Evolutionary conservation across 2,888 invertebrate genomes (phyloP), one percentile per base, ranked within the genome.

Genomic region (Omphaloscelis lunosa): DNA sequence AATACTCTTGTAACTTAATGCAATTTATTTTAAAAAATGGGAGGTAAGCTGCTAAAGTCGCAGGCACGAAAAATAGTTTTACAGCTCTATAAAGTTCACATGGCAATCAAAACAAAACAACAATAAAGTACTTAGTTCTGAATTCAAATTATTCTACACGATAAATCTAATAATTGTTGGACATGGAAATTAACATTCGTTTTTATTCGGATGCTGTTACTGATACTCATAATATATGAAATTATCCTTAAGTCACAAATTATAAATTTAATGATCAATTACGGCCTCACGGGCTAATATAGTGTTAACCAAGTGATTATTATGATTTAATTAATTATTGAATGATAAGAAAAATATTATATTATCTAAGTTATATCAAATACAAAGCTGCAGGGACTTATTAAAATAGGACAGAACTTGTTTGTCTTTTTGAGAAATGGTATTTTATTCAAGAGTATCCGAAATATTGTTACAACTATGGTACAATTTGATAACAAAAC

Each of bases 221-320:
- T 11, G 53, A 53, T 17, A 34, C 5, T 29, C 5, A 51, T 51
- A 20, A 20, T 51, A 20, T 7, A 29, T 23, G 62, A 62, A 4
- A 17, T 17, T 6, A 27, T 27, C 48, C 23, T 23, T 2, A 41
- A 11, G 27, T 59, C 23, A 34, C 27, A 71, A 71, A 58, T 70
- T 58, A 34, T 27, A 27, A 45, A 56, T 48, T 41, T 34, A 8
- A n/a, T 27, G 8, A 39, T 8, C 53, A 61, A 66, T 53, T 11
- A 45, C 65, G 7, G 7, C 12, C 27, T 39, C 15, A 45, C 65
- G 7, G 7, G 15, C 27, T 39, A 27, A 72, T 27, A 65, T 41
- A 29, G 58, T 72, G 45, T 48, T 77, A 63, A n/a, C 12, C 17
- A 51, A 51, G 58, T 75, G 39, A 59, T 34, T 72, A 20, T 5